Conservation (phyloP, 92 coral and sea anemone species). For the Zoanthus solanderi region DNA sequence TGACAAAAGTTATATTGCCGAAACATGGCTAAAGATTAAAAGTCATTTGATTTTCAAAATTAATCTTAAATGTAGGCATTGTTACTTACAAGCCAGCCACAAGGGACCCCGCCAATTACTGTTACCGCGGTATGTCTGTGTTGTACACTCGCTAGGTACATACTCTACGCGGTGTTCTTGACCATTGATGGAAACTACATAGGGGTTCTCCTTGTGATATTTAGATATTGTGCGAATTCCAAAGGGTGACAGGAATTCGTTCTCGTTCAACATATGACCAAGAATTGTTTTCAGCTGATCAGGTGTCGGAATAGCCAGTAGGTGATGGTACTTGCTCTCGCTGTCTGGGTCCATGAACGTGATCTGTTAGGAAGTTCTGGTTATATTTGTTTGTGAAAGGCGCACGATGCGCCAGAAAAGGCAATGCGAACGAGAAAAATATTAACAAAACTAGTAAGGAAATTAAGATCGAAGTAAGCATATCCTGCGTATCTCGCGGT, state of each 20-base stretch:
- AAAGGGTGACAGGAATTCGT: constrained; percentile 96
- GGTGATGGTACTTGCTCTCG: constrained; percentile 78
- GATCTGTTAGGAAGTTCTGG: constrained; percentile 54
- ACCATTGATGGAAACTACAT: constrained; percentile 67
- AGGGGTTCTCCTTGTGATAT: constrained; percentile 91
- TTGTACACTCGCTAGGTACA: constrained; percentile 93
- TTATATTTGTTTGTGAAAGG: background rate
- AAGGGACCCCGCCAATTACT: constrained; percentile 99
- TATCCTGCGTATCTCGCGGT: too few species aligned
- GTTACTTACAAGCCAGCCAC: constrained; percentile 90
- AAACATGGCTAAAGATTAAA: too few species aligned
- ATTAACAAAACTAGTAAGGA: too few species aligned
- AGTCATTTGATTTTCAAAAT: too few species aligned
- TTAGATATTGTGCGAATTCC: constrained; percentile 93
- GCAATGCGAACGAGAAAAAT: background rate
- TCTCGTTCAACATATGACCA: constrained; percentile 84
- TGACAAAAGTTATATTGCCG: too few species aligned
- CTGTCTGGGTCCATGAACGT: constrained; percentile 81
- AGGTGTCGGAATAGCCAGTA: constrained; percentile 92
- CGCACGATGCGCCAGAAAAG: too few species aligned
- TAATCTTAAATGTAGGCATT: too few species aligned
- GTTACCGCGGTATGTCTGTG: constrained; percentile 93
- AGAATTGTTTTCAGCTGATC: constrained; percentile 89
- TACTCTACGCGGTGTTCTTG: constrained; percentile 81
- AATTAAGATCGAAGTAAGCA: too few species aligned